Evolutionary conservation across 2,797 vertebrate species (phyloP).

Genomic region (Semotilus atromaculatus): DNA sequence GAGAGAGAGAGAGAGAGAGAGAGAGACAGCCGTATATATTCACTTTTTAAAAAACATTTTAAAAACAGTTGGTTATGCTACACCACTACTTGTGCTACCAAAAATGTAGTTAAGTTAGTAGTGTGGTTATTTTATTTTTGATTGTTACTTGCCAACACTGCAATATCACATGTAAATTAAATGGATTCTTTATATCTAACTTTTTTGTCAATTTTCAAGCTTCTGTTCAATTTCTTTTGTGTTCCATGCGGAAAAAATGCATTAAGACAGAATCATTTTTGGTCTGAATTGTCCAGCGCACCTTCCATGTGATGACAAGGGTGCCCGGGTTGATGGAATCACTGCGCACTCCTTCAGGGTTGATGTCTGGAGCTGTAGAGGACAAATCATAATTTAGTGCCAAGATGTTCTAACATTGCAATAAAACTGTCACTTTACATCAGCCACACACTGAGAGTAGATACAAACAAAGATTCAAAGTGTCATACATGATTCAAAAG

Average conservation of each 20-base stretch:
- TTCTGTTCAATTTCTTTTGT: not conserved
- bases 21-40: not conserved
- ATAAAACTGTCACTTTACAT: slow-evolving; percentile 50
- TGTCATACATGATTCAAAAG: slow-evolving; percentile 12
- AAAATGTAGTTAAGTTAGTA: not conserved
- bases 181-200: not conserved
- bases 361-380: slow-evolving; percentile 81
- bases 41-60: not conserved
- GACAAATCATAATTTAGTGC: slow-evolving; percentile 29
- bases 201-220: not conserved
- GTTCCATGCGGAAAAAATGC: not conserved
- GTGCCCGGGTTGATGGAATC: slow-evolving; percentile 81
- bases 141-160: not conserved
- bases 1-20: not conserved
- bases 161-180: not conserved
- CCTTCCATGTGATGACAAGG: slow-evolving; percentile 88
- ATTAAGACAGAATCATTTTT: not conserved
- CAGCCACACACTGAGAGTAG: slow-evolving; percentile 14
- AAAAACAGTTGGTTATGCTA: not conserved
- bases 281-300: slow-evolving; percentile 57
- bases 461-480: slow-evolving; percentile 9
- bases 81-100: not conserved
- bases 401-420: slow-evolving; percentile 23
- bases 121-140: not conserved
- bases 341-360: slow-evolving; percentile 84